Evolutionary conservation across 2,113 vertebrate species (phyloP).

Genomic region (Beaufortia kweichowensis): DNA sequence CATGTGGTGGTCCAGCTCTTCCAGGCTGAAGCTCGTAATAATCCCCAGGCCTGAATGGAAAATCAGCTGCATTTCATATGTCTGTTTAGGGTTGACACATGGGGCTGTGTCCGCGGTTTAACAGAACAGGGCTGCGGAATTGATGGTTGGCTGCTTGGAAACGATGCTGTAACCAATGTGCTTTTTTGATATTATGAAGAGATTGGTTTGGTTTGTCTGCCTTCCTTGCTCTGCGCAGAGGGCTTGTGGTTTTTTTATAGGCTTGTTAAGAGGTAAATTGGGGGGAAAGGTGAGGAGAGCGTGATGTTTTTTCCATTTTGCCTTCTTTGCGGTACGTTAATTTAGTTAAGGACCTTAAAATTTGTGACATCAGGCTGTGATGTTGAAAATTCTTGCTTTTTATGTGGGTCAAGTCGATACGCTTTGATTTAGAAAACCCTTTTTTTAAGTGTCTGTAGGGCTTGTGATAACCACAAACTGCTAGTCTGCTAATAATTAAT

Average conservation of each 20-base stretch:
- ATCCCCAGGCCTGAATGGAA: slow-evolving; percentile 68
- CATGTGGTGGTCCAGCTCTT: slow-evolving; percentile 63
- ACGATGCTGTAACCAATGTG: slow-evolving; percentile 55
- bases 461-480: neutral
- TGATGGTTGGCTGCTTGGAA: slow-evolving; percentile 62
- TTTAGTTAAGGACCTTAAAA: neutral
- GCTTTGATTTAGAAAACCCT: neutral
- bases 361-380: neutral
- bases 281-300: slow-evolving; percentile 59
- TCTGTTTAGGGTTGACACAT: slow-evolving; percentile 63
- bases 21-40: slow-evolving; percentile 60
- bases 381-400: neutral
- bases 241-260: slow-evolving; percentile 56
- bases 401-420: neutral
- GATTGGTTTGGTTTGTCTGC: slow-evolving; percentile 49
- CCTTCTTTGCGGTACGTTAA: neutral
- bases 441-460: neutral
- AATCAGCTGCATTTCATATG: slow-evolving; percentile 63
- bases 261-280: slow-evolving; percentile 57
- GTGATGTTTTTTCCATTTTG: neutral
- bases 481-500: neutral
- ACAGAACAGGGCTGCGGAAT: slow-evolving; percentile 61
- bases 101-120: slow-evolving; percentile 64
- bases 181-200: slow-evolving; percentile 59
- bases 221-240: slow-evolving; percentile 63